Percentiles rank a stretch among this genome's conserved stretches.
Evolutionary conservation across 2,113 vertebrate species (phyloP).

Genomic region (Coryphaenoides rupestris): DNA sequence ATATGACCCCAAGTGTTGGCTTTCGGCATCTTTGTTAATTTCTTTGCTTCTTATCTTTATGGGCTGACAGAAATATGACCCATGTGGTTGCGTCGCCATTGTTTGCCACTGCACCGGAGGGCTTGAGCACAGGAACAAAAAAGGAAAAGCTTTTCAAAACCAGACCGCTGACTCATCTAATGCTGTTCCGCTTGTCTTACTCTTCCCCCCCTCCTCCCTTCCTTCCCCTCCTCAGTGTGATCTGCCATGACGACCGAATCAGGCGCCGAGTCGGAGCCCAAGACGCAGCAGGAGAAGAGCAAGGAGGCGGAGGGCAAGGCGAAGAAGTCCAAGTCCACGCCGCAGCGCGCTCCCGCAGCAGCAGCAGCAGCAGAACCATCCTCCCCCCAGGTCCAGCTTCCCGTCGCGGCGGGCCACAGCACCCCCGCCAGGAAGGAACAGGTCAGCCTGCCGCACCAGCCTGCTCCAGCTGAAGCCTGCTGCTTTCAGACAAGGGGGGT

Average conservation of each 20-base stretch:
- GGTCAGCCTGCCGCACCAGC: conserved; percentile 47
- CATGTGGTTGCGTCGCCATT: too few relatives aligned
- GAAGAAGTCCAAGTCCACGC: conserved; percentile 38
- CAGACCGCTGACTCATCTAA: conserved; percentile 45
- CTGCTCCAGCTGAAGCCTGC: too few relatives aligned
- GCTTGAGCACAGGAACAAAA: too few relatives aligned
- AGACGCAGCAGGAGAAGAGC: conserved; percentile 79
- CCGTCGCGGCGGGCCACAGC: conserved; percentile 80
- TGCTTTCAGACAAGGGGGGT: background rate
- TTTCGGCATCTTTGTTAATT: too few relatives aligned
- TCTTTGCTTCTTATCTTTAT: too few relatives aligned
- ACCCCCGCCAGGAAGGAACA: conserved; percentile 80
- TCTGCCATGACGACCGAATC: conserved; percentile 93
- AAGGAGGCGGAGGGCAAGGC: conserved; percentile 60
- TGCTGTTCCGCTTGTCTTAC: conserved; percentile 1
- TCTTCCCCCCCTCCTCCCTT: background rate
- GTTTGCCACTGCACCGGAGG: too few relatives aligned
- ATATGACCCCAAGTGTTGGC: too few relatives aligned
- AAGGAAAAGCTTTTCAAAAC: background rate
- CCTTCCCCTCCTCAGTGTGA: conserved; percentile 72
- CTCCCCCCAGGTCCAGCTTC: conserved; percentile 72
- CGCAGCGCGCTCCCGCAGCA: conserved; percentile 18
- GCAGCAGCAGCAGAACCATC: conserved; percentile 38
- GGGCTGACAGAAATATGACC: too few relatives aligned
- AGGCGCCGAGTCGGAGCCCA: conserved; percentile 84